These are phyloP conservation scores for Cyrtonyx montezumae DNA, from an alignment of 2,113 vertebrate species.

Conservation along the genomic window DNA sequence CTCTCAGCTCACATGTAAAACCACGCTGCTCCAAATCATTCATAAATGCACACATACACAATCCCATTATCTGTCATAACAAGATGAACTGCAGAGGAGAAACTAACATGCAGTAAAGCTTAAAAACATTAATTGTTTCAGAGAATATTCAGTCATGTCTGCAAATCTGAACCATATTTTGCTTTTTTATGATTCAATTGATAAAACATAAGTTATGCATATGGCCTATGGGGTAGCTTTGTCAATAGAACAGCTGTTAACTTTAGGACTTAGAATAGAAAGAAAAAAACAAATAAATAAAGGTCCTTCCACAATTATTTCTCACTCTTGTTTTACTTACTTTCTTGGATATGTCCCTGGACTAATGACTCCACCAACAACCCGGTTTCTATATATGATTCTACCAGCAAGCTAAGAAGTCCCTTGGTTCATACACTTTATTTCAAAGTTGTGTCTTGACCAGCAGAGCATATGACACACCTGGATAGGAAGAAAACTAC, in stretches of 20 bases:
- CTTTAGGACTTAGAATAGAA: not conserved
- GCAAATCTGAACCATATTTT: not conserved
- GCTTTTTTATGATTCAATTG: not conserved
- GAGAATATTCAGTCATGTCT: not conserved
- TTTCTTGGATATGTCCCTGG: not conserved
- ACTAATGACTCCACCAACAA: not conserved
- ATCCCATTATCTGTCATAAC: not conserved
- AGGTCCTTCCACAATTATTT: not conserved
- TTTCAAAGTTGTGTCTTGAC: not conserved
- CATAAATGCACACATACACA: not conserved
- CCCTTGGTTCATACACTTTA: not conserved
- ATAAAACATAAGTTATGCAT: not conserved
- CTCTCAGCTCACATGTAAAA: not conserved
- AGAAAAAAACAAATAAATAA: not conserved
- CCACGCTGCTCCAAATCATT: not conserved
- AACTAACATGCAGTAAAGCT: not conserved
- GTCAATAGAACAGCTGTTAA: not conserved
- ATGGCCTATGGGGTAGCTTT: not conserved
- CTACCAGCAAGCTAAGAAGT: not conserved
- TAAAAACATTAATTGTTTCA: not conserved
- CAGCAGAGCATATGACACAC: not conserved
- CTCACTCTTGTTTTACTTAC: not conserved
- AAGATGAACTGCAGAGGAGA: not conserved
- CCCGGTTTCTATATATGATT: not conserved
- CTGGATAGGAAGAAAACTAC: not conserved